Conservation (phyloP, 2,113 vertebrate genomes). For the Pimephales promelas region DNA sequence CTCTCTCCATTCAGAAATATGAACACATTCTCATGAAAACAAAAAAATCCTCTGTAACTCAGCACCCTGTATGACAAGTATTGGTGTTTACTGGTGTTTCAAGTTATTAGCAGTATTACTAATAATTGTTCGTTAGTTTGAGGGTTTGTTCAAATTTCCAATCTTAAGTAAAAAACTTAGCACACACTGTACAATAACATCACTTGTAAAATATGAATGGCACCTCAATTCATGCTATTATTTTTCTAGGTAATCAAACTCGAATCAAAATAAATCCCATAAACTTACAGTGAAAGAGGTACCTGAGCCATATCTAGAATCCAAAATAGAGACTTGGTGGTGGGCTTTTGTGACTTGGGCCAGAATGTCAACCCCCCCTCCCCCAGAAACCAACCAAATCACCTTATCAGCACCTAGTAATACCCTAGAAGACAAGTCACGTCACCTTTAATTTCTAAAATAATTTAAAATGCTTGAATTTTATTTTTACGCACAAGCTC, state of each 20-base stretch:
- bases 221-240: not conserved
- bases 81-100: not conserved
- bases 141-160: not conserved
- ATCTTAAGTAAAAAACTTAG: not conserved
- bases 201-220: not conserved
- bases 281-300: not conserved
- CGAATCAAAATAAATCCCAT: not conserved
- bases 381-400: not conserved
- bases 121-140: not conserved
- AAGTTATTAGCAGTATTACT: not conserved
- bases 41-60: not conserved
- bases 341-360: not conserved
- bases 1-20: not conserved
- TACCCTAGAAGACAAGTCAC: not conserved
- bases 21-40: not conserved
- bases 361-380: not conserved
- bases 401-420: not conserved
- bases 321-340: not conserved
- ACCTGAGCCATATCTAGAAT: not conserved
- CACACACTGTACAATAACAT: not conserved
- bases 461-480: too few species aligned
- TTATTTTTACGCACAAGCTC: too few species aligned
- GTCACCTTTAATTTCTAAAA: too few species aligned
- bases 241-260: not conserved
- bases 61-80: not conserved